A percentile compares a stretch with the other conserved stretches of the same genome.
These are phyloP conservation scores for Mobula hypostoma DNA, from an alignment of 2,113 vertebrate species.

Conservation along the genomic window DNA sequence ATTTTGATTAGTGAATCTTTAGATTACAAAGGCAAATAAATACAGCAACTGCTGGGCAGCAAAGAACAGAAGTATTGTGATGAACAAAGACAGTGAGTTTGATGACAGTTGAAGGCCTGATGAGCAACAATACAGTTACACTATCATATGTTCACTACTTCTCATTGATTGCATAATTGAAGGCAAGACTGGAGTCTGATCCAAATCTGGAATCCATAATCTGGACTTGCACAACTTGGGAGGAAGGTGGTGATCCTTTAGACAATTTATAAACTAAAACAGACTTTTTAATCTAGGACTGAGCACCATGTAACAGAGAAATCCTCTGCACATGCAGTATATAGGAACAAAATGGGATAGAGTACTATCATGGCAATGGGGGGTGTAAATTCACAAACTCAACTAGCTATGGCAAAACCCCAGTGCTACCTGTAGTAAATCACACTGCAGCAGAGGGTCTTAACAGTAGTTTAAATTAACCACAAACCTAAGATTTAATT, in stretches of 20 bases:
- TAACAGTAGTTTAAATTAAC: no score
- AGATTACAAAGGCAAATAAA: neutral
- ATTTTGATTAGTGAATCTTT: neutral
- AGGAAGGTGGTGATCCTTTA: neutral
- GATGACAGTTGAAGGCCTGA: neutral
- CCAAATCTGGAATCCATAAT: neutral
- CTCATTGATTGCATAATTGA: neutral
- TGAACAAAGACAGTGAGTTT: neutral
- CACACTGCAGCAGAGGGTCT: no score
- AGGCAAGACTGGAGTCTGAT: neutral
- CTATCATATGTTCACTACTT: neutral
- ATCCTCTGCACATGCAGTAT: neutral
- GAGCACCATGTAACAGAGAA: neutral
- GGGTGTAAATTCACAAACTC: no score
- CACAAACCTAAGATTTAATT: no score
- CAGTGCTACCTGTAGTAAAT: no score
- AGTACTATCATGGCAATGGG: neutral
- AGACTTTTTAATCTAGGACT: neutral
- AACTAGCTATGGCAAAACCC: no score
- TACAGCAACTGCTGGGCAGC: neutral
- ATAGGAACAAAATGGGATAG: neutral
- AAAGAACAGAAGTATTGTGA: neutral
- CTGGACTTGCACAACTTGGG: neutral
- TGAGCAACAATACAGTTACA: neutral
- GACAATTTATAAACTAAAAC: neutral